Percentiles rank a stretch among this genome's conserved stretches.
These are phyloP conservation scores for Sclerodermus sp. DNA, from an alignment of 2,888 invertebrate genomes.

Conservation along the genomic window DNA sequence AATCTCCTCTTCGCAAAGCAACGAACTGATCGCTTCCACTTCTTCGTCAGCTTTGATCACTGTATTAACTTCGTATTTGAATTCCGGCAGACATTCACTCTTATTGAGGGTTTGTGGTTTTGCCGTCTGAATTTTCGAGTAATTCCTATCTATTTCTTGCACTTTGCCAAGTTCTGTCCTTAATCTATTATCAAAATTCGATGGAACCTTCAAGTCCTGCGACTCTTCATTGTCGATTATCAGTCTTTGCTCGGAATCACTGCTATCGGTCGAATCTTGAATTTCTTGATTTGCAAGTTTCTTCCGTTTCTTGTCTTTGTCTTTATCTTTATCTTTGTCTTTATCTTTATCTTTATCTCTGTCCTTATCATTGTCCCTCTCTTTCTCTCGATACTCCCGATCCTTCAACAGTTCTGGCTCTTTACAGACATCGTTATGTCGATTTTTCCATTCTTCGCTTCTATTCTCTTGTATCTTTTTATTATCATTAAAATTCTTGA, in stretches of 20 bases:
- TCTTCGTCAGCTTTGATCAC: slow-evolving; percentile 57
- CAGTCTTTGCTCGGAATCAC: slow-evolving; percentile 66
- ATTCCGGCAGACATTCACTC: slow-evolving; percentile 23
- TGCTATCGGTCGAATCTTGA: slow-evolving; percentile 65
- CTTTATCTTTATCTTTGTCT: slow-evolving; percentile 36
- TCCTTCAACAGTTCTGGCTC: too few relatives aligned
- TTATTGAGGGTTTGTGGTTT: slow-evolving; percentile 28
- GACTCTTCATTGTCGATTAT: slow-evolving; percentile 61
- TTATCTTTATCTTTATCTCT: slow-evolving; percentile 33
- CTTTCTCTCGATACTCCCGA: too few relatives aligned
- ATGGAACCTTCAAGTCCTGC: slow-evolving; percentile 23
- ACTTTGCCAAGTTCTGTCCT: slow-evolving; percentile 36
- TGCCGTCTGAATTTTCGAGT: slow-evolving; percentile 13
- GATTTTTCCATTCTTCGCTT: slow-evolving; percentile 32
- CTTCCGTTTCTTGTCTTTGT: slow-evolving; percentile 42
- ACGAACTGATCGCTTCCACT: slow-evolving; percentile 71
- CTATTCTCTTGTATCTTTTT: slow-evolving; percentile 23
- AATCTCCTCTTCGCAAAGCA: slow-evolving; percentile 87
- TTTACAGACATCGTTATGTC: slow-evolving; percentile 23
- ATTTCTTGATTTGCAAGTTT: slow-evolving; percentile 56
- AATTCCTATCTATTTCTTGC: slow-evolving; percentile 32
- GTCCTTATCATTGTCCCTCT: too few relatives aligned
- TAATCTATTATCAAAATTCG: slow-evolving; percentile 41
- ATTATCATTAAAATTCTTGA: slow-evolving; percentile 35
- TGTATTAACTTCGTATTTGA: slow-evolving; percentile 34